Percentiles rank a stretch among this genome's conserved stretches.
Evolutionary conservation across 2,888 invertebrate genomes (phyloP).

Genomic region (Nycteola revayana): DNA sequence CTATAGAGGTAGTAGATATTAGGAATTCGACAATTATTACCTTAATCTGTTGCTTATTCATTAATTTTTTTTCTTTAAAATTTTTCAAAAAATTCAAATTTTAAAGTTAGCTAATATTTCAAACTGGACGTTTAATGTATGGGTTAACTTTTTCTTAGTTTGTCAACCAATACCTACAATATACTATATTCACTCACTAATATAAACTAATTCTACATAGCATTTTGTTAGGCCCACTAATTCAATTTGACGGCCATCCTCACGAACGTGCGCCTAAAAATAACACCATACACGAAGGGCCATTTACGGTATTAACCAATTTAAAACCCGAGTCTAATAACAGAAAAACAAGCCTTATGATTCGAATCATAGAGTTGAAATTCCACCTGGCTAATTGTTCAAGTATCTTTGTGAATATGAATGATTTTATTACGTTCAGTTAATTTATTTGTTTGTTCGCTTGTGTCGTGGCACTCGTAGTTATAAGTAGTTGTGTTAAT

Average conservation of each 20-base stretch:
- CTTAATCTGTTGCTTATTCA: too few relatives aligned
- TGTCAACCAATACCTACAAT: too few relatives aligned
- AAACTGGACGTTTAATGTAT: too few relatives aligned
- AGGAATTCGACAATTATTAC: too few relatives aligned
- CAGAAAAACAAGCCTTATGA: slow-evolving; percentile 11
- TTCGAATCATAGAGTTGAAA: neutral
- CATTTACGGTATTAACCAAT: slow-evolving; percentile 42
- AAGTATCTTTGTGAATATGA: slow-evolving; percentile 34
- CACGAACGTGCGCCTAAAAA: slow-evolving; percentile 36
- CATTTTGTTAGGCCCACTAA: slow-evolving; percentile 23
- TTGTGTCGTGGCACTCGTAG: slow-evolving; percentile 34
- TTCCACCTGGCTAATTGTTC: slow-evolving; percentile 2
- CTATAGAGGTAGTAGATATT: too few relatives aligned
- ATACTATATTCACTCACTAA: too few relatives aligned
- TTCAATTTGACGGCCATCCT: slow-evolving; percentile 36
- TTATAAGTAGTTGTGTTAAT: slow-evolving; percentile 14
- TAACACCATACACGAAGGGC: slow-evolving; percentile 48
- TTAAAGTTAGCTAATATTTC: too few relatives aligned
- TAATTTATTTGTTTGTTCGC: slow-evolving; percentile 58
- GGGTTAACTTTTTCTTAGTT: too few relatives aligned
- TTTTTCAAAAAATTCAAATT: too few relatives aligned
- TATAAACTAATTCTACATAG: slow-evolving; percentile 7
- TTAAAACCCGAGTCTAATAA: slow-evolving; percentile 11
- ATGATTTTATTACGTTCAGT: slow-evolving; percentile 47
- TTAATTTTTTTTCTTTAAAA: too few relatives aligned